Base-by-base conservation (phyloP, 2,797 vertebrate species). In the Ctenochaetus hawaiiensis region DNA sequence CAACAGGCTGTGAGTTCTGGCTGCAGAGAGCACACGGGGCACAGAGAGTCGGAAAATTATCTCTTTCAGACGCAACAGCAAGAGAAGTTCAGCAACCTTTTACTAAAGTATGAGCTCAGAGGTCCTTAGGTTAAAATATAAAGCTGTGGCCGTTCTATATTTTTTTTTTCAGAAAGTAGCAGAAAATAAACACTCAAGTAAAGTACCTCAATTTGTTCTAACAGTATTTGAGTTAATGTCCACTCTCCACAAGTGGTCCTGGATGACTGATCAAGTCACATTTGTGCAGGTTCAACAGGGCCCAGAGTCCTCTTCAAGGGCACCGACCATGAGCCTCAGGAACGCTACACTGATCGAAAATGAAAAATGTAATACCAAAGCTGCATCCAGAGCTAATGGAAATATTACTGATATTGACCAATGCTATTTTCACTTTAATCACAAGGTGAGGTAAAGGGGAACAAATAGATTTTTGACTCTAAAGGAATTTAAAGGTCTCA, bases 1-100 rank as follows among this genome's bases (percentile, higher is more conserved):
- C 69, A 84, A 39, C 37, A 54, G 39, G 53, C 74, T 64, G 51
- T 64, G 45, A 66, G 30, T 26, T 64, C 51, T 49, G 63, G 78
- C 59, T 82, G 60, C 60, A 30, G 75, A 79, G 67, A 77, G 64
- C 82, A 70, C 11, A 0, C 58, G 9, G 44, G 51, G 67, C 20
- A 61, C 47, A 56, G 68, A 66, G 44, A 78, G 66, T 39, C 51
- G 30, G 67, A 43, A 76, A 77, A 53, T 65, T 30, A 62, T 52
- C 53, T 70, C 6, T 8, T 49, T 75, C 49, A 48, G 68, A 67
- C 39, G 65, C 47, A 56, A 52, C 64, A 59, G 23, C 8, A 37
- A 62, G 45, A 67, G 49, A 75, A 74, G 75, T 72, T 76, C 67
- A 66, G 45, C 0, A 18, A 18, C 37, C 20, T 77, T 75, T 78